Evolutionary conservation across 64 coral and sea anemone species (phyloP), one percentile per base, ranked within the genome.

Genomic region (Stichodactyla helianthus): DNA sequence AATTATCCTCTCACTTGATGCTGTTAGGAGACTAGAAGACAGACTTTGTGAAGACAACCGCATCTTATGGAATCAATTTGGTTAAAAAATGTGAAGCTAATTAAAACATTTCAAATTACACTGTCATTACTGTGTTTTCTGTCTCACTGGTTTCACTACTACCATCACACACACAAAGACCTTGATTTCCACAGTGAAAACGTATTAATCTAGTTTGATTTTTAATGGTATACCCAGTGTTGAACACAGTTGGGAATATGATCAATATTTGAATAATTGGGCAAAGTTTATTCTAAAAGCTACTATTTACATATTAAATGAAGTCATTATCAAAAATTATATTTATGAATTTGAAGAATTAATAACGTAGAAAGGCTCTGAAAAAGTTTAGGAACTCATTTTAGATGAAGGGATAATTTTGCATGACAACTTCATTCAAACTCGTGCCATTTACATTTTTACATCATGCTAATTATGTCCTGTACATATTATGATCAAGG

Each of bases 1-100:
- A 23, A 59, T 94, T 31, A 87, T 98, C 50, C 82, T 98, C 53
- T 86, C 92, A 4, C 85, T 98, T 28, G 84, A 91, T 76, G 95
- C 92, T 86, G 93, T 98, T 52, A 86, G 77, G 20, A 17, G 53
- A 22, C 79, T 98, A 2, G 95, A 98, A 84, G 95, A 94, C 22
- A 83, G 89, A 79, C 90, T 94, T 6, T 89, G 86, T 61, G 87
- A 98, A 60, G 95, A 98, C 82, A 89, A 96, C 52, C 88, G 88
- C 13, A 93, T 96, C 28, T 51, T 96, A 84, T 58, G 50, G 13
- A 96, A 96, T 59, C 85, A 96, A 60, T 96, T 96, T 91, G 84
- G 71, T 4, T 91, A 86, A 50, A 44, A 58, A 54, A 18, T 1
- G 15, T 20, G 7, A 52, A 10, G 22, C 10, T 10, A 15, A 44